Evolutionary conservation across 92 coral and sea anemone species (phyloP).

Genomic region (Palythoa grandis): DNA sequence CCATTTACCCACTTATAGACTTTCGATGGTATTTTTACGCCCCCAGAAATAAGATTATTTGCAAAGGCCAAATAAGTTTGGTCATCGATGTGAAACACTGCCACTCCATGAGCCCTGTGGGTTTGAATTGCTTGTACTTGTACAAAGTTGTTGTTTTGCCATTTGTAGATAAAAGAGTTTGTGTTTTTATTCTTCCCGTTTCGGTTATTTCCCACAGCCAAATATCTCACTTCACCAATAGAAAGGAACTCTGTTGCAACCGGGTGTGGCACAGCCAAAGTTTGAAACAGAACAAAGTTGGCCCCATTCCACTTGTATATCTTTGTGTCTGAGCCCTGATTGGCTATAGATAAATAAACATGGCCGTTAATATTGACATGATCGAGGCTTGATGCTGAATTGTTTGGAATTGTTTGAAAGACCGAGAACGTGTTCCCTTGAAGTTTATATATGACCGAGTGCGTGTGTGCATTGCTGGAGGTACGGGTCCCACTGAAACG

Average conservation of each 20-base stretch:
- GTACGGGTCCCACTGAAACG: slow-evolving; percentile 13
- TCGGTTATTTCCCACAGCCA: slow-evolving; percentile 10
- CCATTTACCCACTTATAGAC: slow-evolving; percentile 56
- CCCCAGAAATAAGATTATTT: slow-evolving; percentile 23
- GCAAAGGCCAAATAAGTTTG: slow-evolving; percentile 44
- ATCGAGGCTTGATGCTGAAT: slow-evolving; percentile 16
- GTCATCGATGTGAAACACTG: slow-evolving; percentile 34
- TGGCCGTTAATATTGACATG: not conserved
- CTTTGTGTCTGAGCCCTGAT: slow-evolving; percentile 5
- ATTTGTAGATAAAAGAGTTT: slow-evolving; percentile 50
- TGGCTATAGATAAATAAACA: slow-evolving; percentile 17
- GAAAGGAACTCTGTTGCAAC: not conserved
- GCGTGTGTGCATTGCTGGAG: not conserved
- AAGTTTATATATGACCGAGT: slow-evolving; percentile 35
- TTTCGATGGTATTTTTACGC: slow-evolving; percentile 36
- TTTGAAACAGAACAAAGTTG: not conserved
- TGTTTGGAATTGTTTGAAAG: slow-evolving; percentile 24
- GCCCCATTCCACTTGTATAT: slow-evolving; percentile 31
- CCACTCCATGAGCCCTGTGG: slow-evolving; percentile 30
- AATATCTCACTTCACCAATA: slow-evolving; percentile 3
- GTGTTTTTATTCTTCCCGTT: slow-evolving; percentile 28
- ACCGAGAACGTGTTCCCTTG: slow-evolving; percentile 17
- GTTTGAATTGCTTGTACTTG: slow-evolving; percentile 52
- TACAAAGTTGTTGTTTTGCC: slow-evolving; percentile 36
- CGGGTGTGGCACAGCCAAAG: not conserved